Evolutionary conservation across 2,797 vertebrate genomes (phyloP).

Genomic region (Philypnodon macrostomus): DNA sequence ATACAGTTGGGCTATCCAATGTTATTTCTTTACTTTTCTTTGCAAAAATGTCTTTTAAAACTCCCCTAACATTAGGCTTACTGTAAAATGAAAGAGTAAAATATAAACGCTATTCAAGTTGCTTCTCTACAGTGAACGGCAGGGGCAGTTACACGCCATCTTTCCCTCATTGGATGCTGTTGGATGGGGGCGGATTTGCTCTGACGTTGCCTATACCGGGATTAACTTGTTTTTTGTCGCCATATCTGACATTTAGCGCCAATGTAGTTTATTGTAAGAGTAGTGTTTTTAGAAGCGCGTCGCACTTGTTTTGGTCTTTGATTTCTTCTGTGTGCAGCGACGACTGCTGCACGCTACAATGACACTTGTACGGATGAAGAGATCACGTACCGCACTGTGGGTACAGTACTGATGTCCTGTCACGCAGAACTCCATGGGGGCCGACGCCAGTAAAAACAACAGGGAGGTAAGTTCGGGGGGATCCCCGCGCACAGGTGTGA

Average conservation of each 20-base stretch:
- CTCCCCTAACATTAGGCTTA: too few relatives aligned
- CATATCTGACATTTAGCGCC: constrained; percentile 42
- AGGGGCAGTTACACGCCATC: constrained; percentile 38
- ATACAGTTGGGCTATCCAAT: too few relatives aligned
- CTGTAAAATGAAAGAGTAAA: too few relatives aligned
- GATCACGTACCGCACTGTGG: constrained; percentile 25
- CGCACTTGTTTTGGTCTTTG: neutral
- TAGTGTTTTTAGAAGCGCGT: rapidly evolving
- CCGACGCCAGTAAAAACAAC: constrained; percentile 70
- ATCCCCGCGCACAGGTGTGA: constrained; percentile 37
- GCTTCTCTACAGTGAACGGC: constrained; percentile 19
- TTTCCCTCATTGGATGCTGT: constrained; percentile 42
- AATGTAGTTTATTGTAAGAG: neutral
- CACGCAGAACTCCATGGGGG: constrained; percentile 73
- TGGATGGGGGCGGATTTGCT: constrained; percentile 56
- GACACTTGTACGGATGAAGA: constrained; percentile 45
- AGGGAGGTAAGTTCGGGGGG: constrained; percentile 69
- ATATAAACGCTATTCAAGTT: too few relatives aligned
- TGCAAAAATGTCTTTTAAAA: too few relatives aligned
- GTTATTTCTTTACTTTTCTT: too few relatives aligned
- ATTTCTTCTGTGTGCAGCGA: neutral
- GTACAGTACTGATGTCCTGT: constrained; percentile 28
- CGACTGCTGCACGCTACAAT: neutral
- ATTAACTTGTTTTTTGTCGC: constrained; percentile 78
- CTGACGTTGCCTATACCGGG: constrained; percentile 56